Evolutionary conservation across 2,797 vertebrate species (phyloP), one percentile per base, ranked within the genome.

Genomic region (Sebastolobus alascanus): DNA sequence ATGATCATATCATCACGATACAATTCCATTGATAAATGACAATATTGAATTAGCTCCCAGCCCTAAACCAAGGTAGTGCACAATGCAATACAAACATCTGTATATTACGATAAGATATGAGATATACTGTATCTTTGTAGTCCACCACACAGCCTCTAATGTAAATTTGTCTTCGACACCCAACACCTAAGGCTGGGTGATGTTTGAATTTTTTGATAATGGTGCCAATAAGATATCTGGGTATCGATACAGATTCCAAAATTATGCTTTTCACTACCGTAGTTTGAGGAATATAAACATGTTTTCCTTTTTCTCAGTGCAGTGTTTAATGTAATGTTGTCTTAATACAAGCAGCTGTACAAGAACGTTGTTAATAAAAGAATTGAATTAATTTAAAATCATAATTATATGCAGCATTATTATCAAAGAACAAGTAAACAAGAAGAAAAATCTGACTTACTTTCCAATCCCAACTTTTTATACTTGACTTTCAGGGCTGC

Each of bases 131-230:
- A 54, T 69, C 54, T 46, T 40, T 79, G 66, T 31, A 33, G 22
- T 79, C 22, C 35, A 75, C 22, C 25, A n/a, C 20, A 16, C 18
- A 9, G 52, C 31, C 35, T 75, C 50, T 40, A 61, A 43, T 61
- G 69, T 65, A 80, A 77, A 82, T 84, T 7, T 43, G 67, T 65
- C 66, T 71, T 81, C 1, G 3, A 20, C 67, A 43, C 38, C 0
- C 16, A 64, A 29, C 2, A 67, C 33, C n/a, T 6, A 0, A 31
- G 50, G 56, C 56, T 6, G 68, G 58, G 69, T 84, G 5, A 60
- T 35, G 65, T 70, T 82, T 55, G 22, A 55, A 25, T 4, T n/a
- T 27, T 68, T 73, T 40, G 0, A 46, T 73, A 60, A 8, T 6
- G 2, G 12, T 70, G 18, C 43, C 43, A 75, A 31, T 12, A 50